phyloP scores from a whole-genome alignment of 2,113 vertebrate species.

The Gymnocephalus cernua region DNA sequence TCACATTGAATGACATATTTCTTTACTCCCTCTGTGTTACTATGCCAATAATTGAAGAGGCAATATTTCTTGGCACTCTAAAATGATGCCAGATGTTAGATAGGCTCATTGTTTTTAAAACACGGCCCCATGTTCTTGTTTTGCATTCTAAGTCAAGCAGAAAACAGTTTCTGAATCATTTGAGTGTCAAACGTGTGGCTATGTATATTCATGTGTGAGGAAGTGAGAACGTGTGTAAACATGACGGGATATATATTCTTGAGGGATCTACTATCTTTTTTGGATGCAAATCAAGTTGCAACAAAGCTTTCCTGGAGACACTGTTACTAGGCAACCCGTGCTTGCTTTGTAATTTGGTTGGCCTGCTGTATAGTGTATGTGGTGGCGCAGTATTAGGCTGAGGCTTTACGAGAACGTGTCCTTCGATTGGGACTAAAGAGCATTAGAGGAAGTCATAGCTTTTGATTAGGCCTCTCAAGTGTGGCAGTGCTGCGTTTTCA shows the following conservation, averaged over 20 bases:
- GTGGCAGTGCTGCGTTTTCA: not conserved
- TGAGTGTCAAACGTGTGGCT: slow-evolving; percentile 33
- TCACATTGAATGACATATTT: slow-evolving; percentile 65
- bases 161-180: slow-evolving; percentile 64
- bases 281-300: slow-evolving; percentile 77
- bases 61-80: slow-evolving; percentile 61
- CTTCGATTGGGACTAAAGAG: not conserved
- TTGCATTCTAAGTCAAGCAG: slow-evolving; percentile 69
- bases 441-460: slow-evolving; percentile 7
- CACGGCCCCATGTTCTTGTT: slow-evolving; percentile 47
- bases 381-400: slow-evolving; percentile 32
- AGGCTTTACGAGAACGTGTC: slow-evolving; percentile 22
- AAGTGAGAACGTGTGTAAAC: slow-evolving; percentile 32
- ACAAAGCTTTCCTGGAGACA: slow-evolving; percentile 72
- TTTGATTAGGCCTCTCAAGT: slow-evolving; percentile 2
- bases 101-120: slow-evolving; percentile 73
- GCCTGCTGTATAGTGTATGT: slow-evolving; percentile 47
- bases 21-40: slow-evolving; percentile 55
- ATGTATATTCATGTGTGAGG: slow-evolving; percentile 49
- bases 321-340: slow-evolving; percentile 85
- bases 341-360: slow-evolving; percentile 70
- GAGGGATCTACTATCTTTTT: slow-evolving; percentile 70
- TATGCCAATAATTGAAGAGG: slow-evolving; percentile 68
- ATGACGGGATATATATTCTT: slow-evolving; percentile 52
- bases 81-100: slow-evolving; percentile 75